Conservation (phyloP, 2,888 invertebrate species). For the Aleiodes alternator region DNA sequence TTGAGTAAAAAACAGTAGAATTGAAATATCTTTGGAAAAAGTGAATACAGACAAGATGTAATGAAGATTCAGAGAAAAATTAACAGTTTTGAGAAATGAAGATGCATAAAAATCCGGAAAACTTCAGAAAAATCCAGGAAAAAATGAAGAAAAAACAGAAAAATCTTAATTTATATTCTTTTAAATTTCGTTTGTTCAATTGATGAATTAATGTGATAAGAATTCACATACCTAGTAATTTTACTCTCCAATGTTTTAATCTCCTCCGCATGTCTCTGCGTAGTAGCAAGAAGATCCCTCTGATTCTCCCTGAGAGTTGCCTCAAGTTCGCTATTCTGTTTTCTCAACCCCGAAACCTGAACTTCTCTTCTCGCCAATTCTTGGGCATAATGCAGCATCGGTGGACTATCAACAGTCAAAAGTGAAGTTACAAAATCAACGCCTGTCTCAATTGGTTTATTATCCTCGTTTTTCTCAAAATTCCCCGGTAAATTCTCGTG, state of each 20-base stretch:
- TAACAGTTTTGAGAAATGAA: too few relatives aligned
- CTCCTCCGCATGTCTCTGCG: constrained; percentile 69
- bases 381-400: constrained; percentile 89
- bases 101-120: too few relatives aligned
- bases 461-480: constrained; percentile 63
- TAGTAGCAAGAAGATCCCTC: constrained; percentile 67
- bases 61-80: too few relatives aligned
- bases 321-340: constrained; percentile 81
- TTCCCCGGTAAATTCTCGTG: constrained; percentile 63
- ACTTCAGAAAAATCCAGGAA: too few relatives aligned
- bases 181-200: too few relatives aligned
- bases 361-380: constrained; percentile 88
- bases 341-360: constrained; percentile 84
- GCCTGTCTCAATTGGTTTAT: constrained; percentile 60
- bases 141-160: too few relatives aligned
- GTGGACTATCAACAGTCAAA: constrained; percentile 80
- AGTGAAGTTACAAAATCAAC: constrained; percentile 70
- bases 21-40: neutral
- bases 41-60: too few relatives aligned
- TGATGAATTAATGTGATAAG: too few relatives aligned
- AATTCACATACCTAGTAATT: constrained; percentile 68
- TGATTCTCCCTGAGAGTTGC: constrained; percentile 71
- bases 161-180: neutral
- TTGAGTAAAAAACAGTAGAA: constrained; percentile 5
- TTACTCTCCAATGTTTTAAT: constrained; percentile 66